Conservation (phyloP, 2,113 vertebrate genomes). For the Apteryx mantelli region DNA sequence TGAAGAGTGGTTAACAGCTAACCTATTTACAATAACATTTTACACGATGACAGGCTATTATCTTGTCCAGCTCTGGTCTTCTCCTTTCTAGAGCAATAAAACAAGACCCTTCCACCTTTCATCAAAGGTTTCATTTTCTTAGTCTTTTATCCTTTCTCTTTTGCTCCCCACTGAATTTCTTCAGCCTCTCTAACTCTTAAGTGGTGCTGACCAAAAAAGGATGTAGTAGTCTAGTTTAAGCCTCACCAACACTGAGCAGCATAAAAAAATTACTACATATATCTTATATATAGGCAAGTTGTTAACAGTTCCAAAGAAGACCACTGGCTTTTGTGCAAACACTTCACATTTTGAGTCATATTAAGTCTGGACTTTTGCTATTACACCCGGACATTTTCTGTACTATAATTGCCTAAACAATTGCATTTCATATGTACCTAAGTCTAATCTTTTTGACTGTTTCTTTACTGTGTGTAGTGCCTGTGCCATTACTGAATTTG, state of each 20-base stretch:
- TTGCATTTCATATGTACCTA: not conserved
- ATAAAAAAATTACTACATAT: fast-evolving
- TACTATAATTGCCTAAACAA: not conserved
- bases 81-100: not conserved
- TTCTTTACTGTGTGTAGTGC: not conserved
- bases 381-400: not conserved
- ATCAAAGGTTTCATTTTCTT: not conserved
- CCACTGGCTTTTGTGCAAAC: not conserved
- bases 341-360: not conserved
- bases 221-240: not conserved
- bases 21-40: not conserved
- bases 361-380: not conserved
- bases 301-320: not conserved
- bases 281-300: not conserved
- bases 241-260: not conserved
- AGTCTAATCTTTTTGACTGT: not conserved
- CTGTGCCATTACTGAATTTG: not conserved
- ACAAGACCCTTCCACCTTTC: not conserved
- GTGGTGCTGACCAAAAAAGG: not conserved
- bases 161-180: not conserved
- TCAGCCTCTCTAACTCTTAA: not conserved
- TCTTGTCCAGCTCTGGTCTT: not conserved
- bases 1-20: not conserved
- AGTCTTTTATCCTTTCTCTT: not conserved
- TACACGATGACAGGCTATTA: not conserved